phyloP scores from a whole-genome alignment of 2,888 invertebrate species.

The Ectobius pallidus region DNA sequence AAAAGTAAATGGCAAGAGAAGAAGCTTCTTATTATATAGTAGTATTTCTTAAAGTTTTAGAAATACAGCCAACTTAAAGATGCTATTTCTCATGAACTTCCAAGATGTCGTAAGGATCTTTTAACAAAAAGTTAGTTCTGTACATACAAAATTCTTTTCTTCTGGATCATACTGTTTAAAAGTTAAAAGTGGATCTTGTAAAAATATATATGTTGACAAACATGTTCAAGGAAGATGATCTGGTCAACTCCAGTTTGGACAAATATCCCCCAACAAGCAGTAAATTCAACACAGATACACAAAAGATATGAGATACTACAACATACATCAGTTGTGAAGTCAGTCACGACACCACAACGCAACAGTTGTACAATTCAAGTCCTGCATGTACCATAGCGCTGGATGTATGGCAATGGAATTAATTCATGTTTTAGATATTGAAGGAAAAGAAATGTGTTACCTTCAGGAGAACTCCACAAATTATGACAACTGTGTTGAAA shows the following conservation, averaged over 20 bases:
- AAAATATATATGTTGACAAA: conserved; percentile 21
- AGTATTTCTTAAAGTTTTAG: no score
- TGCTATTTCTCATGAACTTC: no score
- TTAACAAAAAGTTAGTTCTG: background rate
- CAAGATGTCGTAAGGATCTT: no score
- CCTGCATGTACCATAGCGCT: background rate
- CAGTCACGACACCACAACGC: background rate
- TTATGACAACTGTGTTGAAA: no score
- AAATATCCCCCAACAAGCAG: conserved; percentile 18
- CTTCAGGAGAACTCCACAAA: no score
- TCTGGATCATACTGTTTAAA: conserved; percentile 17
- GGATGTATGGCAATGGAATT: background rate
- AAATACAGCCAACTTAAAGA: no score
- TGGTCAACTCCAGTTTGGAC: background rate
- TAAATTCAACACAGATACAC: background rate
- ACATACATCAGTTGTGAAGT: background rate
- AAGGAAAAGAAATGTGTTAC: no score
- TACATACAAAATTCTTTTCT: background rate
- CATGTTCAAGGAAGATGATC: conserved; percentile 18
- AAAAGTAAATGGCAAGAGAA: no score
- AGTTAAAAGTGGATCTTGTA: background rate
- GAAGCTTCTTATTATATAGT: no score
- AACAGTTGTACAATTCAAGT: no score
- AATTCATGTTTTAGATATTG: conserved; percentile 5
- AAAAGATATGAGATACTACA: background rate